Base-by-base conservation (phyloP, 2,888 invertebrate species). In the Anagyrus pseudococci region DNA sequence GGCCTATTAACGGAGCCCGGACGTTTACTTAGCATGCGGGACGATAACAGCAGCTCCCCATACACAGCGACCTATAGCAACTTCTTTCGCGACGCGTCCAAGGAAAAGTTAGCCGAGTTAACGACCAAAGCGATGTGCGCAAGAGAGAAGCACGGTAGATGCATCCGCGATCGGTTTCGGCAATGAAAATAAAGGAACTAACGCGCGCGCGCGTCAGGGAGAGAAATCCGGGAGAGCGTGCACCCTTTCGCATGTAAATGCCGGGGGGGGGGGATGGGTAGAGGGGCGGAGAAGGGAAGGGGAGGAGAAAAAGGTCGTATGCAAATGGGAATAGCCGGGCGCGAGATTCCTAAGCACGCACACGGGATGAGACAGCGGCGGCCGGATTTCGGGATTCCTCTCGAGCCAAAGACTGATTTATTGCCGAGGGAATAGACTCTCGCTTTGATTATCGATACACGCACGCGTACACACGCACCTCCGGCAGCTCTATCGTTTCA, bases 191-290 rank as follows among this genome's bases (percentile, higher is more conserved):
- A 20, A 43, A n/a, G 2, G 29, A 33, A 23, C 33, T 20, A 49
- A 23, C 37, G 20, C 41, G 50, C 7, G 41, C 0, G 26, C n/a
- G 37, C 20, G 26, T 23, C 19, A 23, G 2, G 44, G 50, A 66
- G 68, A 65, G 70, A 72, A 72, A 73, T 73, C 71, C 69, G 70
- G 69, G 73, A 73, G 74, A 73, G 72, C 71, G n/a, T 23, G 26
- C 75, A 75, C 78, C 78, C 77, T 79, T 79, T 79, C 75, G 76
- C 77, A 80, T 80, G 80, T 75, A 80, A 80, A 80, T 80, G 72
- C 70, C 60, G 68, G 77, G 71, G 79, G 79, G n/a, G n/a, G n/a
- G n/a, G n/a, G n/a, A n/a, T n/a, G n/a, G n/a, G n/a, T n/a, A n/a
- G n/a, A n/a, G n/a, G n/a, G n/a, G n/a, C n/a, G n/a, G n/a, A n/a